A percentile compares a stretch with the other conserved stretches of the same genome.
Conservation (phyloP, 2,113 vertebrate species). For the Dendropsophus ebraccatus region DNA sequence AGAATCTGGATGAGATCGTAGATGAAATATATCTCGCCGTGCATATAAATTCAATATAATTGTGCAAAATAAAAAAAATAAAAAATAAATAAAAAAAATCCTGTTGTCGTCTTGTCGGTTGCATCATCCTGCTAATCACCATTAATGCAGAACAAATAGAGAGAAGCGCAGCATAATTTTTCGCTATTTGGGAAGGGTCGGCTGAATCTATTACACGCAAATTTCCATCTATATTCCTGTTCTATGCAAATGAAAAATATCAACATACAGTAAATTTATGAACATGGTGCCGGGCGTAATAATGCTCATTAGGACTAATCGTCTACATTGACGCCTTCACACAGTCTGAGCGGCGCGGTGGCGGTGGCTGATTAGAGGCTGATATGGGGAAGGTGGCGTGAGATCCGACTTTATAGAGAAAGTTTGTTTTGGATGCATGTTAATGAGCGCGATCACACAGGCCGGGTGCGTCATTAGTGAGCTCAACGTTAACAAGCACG, state of each 20-base stretch:
- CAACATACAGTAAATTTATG: slow-evolving; percentile 37
- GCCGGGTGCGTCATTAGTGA: not conserved
- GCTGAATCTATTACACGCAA: not conserved
- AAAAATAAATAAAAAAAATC: not conserved
- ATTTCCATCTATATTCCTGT: slow-evolving; percentile 24
- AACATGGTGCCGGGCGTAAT: slow-evolving; percentile 19
- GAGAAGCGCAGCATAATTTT: not conserved
- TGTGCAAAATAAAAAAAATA: not conserved
- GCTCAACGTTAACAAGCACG: not conserved
- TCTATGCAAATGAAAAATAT: slow-evolving; percentile 40
- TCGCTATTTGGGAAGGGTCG: not conserved
- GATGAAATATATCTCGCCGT: not conserved
- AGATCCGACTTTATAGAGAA: slow-evolving; percentile 2
- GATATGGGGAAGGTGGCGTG: not conserved
- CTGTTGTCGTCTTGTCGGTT: not conserved
- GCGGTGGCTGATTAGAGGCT: slow-evolving; percentile 26
- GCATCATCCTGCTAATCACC: not conserved
- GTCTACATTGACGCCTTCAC: slow-evolving; percentile 10
- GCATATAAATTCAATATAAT: slow-evolving; percentile 30
- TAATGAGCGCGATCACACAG: slow-evolving; percentile 15
- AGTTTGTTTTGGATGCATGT: slow-evolving; percentile 22
- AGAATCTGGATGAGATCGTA: not conserved
- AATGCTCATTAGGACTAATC: slow-evolving; percentile 51
- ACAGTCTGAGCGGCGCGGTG: not conserved
- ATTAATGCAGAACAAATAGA: slow-evolving; percentile 34